phyloP scores from a whole-genome alignment of 2,888 invertebrate genomes.

The Drosophila pseudotakahashii region DNA sequence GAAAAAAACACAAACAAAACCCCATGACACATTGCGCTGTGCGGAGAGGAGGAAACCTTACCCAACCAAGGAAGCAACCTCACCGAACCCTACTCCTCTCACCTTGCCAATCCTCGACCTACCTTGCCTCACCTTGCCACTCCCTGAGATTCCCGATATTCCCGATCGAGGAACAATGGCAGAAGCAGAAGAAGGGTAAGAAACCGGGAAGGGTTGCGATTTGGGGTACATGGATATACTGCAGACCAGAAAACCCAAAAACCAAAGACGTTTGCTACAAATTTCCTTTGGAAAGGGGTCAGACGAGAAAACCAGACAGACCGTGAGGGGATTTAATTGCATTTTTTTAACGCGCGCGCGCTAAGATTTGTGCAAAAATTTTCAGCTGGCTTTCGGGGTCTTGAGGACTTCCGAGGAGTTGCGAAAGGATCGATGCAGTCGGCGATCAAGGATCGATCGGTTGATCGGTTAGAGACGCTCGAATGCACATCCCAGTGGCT shows the following conservation, averaged over 20 bases:
- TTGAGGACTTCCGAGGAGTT: conserved; percentile 44
- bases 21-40: conserved; percentile 72
- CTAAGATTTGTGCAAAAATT: conserved; percentile 67
- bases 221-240: conserved; percentile 5
- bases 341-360: conserved; percentile 78
- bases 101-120: conserved; percentile 35
- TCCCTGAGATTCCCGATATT: conserved; percentile 29
- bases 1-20: conserved; percentile 82
- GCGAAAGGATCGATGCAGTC: conserved; percentile 27
- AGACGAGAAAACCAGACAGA: conserved; percentile 36
- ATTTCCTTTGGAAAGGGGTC: conserved; percentile 52
- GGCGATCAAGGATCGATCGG: conserved; percentile 28
- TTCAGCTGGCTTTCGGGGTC: conserved; percentile 64
- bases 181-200: conserved; percentile 58
- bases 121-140: conserved; percentile 55
- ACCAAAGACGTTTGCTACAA: conserved; percentile 74
- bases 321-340: conserved; percentile 71
- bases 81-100: conserved; percentile 20
- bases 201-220: conserved; percentile 32
- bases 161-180: conserved; percentile 15
- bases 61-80: conserved; percentile 2
- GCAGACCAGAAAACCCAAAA: conserved; percentile 19
- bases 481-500: conserved; percentile 44
- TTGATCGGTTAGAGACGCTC: conserved; percentile 64
- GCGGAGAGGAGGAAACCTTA: conserved; percentile 39